Conservation (phyloP, 2,888 invertebrate genomes). For the Parochlus steinenii region DNA sequence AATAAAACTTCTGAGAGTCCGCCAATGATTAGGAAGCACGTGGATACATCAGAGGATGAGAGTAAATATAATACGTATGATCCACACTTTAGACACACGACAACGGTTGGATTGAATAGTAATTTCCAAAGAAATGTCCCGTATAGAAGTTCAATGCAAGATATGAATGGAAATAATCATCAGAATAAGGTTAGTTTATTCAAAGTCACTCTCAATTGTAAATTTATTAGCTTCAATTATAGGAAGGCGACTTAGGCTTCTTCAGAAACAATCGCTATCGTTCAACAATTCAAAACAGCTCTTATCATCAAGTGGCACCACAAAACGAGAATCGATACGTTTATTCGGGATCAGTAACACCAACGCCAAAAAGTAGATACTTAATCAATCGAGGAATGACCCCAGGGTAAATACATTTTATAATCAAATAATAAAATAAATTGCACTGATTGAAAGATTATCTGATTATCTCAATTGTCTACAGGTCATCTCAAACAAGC, state of each 20-base stretch:
- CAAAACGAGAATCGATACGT: slow-evolving; percentile 29
- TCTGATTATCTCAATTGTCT: slow-evolving; percentile 22
- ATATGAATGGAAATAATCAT: slow-evolving; percentile 18
- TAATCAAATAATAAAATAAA: no score
- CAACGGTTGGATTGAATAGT: slow-evolving; percentile 15
- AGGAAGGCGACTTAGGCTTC: slow-evolving; percentile 15
- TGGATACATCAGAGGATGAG: slow-evolving; percentile 13
- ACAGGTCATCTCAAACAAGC: slow-evolving; percentile 38
- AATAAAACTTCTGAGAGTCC: slow-evolving; percentile 31
- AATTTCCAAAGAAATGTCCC: slow-evolving; percentile 21
- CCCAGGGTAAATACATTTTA: slow-evolving; percentile 31
- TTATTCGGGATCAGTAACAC: slow-evolving; percentile 39
- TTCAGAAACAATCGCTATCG: slow-evolving; percentile 24
- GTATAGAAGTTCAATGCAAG: slow-evolving; percentile 25
- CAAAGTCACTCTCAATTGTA: not conserved
- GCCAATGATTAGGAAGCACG: slow-evolving; percentile 21
- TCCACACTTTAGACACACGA: slow-evolving; percentile 19
- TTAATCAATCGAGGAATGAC: slow-evolving; percentile 29
- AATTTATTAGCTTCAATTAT: slow-evolving; percentile 8
- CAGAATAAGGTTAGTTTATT: not conserved
- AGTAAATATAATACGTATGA: slow-evolving; percentile 19
- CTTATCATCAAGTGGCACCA: slow-evolving; percentile 14
- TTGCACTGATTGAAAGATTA: not conserved
- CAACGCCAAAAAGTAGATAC: slow-evolving; percentile 36
- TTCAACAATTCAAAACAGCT: slow-evolving; percentile 22